phyloP scores from a whole-genome alignment of 2,797 vertebrate genomes.

The Anableps anableps region DNA sequence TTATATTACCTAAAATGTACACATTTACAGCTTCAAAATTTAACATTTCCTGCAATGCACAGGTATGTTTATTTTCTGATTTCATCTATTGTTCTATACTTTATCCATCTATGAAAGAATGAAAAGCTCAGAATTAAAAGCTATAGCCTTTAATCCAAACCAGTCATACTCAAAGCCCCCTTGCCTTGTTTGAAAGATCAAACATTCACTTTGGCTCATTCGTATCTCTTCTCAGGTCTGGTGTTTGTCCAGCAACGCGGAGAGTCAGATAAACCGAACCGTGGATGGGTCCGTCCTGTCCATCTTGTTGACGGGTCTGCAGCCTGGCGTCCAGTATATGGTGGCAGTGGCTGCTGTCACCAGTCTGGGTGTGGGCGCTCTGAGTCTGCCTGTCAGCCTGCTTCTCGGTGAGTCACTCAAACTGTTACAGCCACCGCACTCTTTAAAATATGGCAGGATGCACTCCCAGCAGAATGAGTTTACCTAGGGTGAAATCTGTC shows the following conservation, averaged over 20 bases:
- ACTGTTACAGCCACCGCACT: constrained; percentile 35
- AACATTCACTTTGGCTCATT: constrained; percentile 13
- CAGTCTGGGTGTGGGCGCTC: constrained; percentile 85
- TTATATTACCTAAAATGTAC: neutral
- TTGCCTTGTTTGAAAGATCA: neutral
- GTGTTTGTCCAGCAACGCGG: constrained; percentile 84
- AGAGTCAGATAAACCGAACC: constrained; percentile 88
- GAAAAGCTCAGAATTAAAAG: neutral
- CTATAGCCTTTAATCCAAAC: neutral
- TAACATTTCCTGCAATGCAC: neutral
- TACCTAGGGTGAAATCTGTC: constrained; percentile 11
- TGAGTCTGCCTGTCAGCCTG: constrained; percentile 86
- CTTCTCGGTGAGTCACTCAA: constrained; percentile 86
- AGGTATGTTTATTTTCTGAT: neutral
- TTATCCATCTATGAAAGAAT: neutral
- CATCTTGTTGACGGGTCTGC: constrained; percentile 83
- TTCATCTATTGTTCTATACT: neutral
- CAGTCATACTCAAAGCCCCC: neutral
- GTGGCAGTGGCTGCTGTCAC: constrained; percentile 90
- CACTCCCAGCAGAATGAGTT: neutral
- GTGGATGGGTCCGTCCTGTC: constrained; percentile 86
- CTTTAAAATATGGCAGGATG: constrained; percentile 31
- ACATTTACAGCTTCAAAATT: neutral
- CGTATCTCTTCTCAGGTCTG: constrained; percentile 83
- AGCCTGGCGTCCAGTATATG: constrained; percentile 86